Percentiles rank a stretch among this genome's conserved stretches.
Conservation (phyloP, 2,797 vertebrate genomes). For the Sylvia borin region DNA sequence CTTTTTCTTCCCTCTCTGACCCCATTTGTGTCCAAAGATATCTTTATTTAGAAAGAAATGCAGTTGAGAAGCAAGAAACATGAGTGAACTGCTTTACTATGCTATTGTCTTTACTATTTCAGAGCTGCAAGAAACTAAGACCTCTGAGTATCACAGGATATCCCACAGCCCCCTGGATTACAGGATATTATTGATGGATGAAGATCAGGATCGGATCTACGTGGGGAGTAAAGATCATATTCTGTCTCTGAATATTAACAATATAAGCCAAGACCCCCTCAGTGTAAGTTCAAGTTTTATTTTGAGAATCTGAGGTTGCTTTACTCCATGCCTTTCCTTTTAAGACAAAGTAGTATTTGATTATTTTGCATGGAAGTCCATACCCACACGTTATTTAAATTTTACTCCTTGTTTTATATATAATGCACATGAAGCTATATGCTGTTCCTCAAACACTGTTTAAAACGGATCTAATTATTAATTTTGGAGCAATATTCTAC, state of each 20-base stretch:
- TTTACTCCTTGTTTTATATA: neutral
- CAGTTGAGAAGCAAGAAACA: neutral
- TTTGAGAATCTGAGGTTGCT: neutral
- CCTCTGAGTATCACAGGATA: constrained; percentile 88
- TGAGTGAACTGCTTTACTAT: neutral
- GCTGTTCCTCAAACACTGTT: neutral
- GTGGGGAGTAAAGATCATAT: constrained; percentile 97
- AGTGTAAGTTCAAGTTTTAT: constrained; percentile 81
- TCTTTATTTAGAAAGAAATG: constrained; percentile 13
- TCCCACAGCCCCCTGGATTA: constrained; percentile 93
- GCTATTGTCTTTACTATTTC: constrained; percentile 58
- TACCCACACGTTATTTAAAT: neutral
- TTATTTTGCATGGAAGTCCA: neutral
- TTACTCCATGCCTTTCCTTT: neutral
- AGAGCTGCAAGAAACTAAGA: constrained; percentile 89
- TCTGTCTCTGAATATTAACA: constrained; percentile 96
- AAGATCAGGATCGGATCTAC: constrained; percentile 97
- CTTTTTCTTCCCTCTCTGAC: neutral
- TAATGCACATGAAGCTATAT: neutral
- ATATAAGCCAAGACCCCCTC: constrained; percentile 90
- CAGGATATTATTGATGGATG: constrained; percentile 95
- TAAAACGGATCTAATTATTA: neutral
- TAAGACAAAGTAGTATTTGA: neutral
- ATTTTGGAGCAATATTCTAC: neutral
- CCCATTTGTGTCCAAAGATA: neutral